Evolutionary conservation across 2,888 invertebrate genomes (phyloP), one percentile per base, ranked within the genome.

Genomic region (Cetonia aurata): DNA sequence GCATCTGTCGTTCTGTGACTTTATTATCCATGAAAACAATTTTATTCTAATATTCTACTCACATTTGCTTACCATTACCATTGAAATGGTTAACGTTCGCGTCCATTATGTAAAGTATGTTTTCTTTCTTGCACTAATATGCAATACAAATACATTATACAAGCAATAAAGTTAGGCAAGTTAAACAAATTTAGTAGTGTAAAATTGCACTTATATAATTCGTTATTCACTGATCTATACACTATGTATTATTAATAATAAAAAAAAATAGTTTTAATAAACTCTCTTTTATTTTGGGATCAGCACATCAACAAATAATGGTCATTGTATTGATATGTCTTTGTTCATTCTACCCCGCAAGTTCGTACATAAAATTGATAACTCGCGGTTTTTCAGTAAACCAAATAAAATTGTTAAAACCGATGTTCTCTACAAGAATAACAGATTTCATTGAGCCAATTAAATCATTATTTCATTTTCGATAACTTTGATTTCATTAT

Each of bases 11-110:
- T 13, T 3, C 52, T 19, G 37, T 37, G 25, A 13, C 37, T 55
- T 55, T 33, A 37, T 55, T 55, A 33, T 55, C 55, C 31, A 33
- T 13, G 55, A 33, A 55, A 55, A 55, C 33, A 55, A 55, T 33
- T 55, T 55, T 13, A 55, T 55, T 55, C 55, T n/a, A 55, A 31
- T 55, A 31, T 13, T 25, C 13, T 55, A 33, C 6, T 13, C 33
- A 33, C 55, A 33, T 55, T 33, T 55, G 37, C 55, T 4, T 55
- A 8, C 31, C 33, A 55, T 31, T 55, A 31, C 33, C 31, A 55
- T 55, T 33, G 31, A 55, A 31, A 55, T 55, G 55, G 31, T 55
- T 55, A 55, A 33, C 31, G 25, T 55, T 12, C 31, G n/a, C 25
- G 13, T n/a, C 10, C 31, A 33, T 55, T 55, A 55, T 33, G 55